Evolutionary conservation across 2,888 invertebrate genomes (phyloP), one percentile per base, ranked within the genome.

Genomic region (Epistrophella euchroma): DNA sequence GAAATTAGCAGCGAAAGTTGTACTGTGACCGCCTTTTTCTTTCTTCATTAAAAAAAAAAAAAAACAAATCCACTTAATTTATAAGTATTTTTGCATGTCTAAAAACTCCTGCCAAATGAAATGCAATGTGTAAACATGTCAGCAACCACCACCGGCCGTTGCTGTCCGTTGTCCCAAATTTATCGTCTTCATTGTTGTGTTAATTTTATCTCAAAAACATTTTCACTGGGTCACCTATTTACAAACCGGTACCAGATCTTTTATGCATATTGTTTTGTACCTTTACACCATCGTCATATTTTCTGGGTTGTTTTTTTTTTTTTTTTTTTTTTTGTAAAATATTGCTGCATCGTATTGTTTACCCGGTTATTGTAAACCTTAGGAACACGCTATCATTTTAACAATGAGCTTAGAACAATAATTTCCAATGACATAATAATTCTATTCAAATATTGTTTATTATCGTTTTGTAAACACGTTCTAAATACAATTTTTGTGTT

Each of bases 401-500:
- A 66, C 43, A 43, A 55, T 75, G n/a, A 40, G 52, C 17, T 62
- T 64, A 74, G 22, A 50, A 10, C 37, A 13, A 58, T 19, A 19
- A 19, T 17, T 66, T 68, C 11, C 15, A 47, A 47, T 58, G 37
- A 58, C 58, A 58, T 32, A 52, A 56, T 43, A 60, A 47, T 22
- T n/a, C 45, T 68, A 37, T 35, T 37, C 11, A 47, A 68, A 52
- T 60, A 64, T 70, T 76, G 35, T 66, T 25, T 68, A 68, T 40
- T 7, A 52, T 50, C 28, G 22, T 66, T 22, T 25, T 17, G 43
- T 60, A 47, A 79, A 68, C 62, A 22, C 35, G 60, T 68, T 52
- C 37, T 37, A 0, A 68, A 37, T 52, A 37, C 1, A 37, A 55
- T 40, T 74, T 89, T 87, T 17, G 0, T 43, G 72, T 89, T 86